phyloP scores from a whole-genome alignment of 2,797 vertebrate species.

The Galaxias olidus region DNA sequence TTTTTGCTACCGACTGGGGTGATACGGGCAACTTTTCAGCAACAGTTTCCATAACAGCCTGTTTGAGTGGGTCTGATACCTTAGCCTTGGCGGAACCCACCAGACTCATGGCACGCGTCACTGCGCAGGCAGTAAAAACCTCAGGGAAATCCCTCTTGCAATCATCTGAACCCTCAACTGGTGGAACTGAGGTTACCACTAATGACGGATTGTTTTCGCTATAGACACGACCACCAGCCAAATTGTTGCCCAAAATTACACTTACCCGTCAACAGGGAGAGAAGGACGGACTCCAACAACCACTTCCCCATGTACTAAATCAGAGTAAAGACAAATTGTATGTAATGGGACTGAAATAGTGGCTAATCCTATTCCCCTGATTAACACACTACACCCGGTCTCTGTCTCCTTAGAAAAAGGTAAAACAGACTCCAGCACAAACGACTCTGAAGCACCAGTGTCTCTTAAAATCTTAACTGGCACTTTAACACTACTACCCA shows the following conservation, averaged over 20 bases:
- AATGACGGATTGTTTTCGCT: neutral
- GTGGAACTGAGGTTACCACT: too few relatives aligned
- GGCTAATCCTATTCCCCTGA: slow-evolving; percentile 5
- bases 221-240: slow-evolving; percentile 12
- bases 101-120: too few relatives aligned
- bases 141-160: too few relatives aligned
- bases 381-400: neutral
- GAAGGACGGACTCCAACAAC: neutral
- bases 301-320: slow-evolving; percentile 6
- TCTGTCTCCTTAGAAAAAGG: neutral
- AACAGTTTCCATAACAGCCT: too few relatives aligned
- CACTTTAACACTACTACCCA: neutral
- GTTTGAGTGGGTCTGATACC: too few relatives aligned
- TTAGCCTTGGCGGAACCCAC: too few relatives aligned
- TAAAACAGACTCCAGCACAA: slow-evolving; percentile 6
- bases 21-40: too few relatives aligned
- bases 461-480: slow-evolving; percentile 1
- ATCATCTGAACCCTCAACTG: too few relatives aligned
- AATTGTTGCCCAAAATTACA: slow-evolving; percentile 22
- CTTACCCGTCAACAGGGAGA: slow-evolving; percentile 12
- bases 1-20: too few relatives aligned
- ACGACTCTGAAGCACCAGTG: neutral
- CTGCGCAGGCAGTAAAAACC: too few relatives aligned
- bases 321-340: neutral
- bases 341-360: slow-evolving; percentile 1